A percentile compares a stretch with the other conserved stretches of the same genome.
Conservation (phyloP, 2,113 vertebrate species). For the Chloropsis cyanopogon region DNA sequence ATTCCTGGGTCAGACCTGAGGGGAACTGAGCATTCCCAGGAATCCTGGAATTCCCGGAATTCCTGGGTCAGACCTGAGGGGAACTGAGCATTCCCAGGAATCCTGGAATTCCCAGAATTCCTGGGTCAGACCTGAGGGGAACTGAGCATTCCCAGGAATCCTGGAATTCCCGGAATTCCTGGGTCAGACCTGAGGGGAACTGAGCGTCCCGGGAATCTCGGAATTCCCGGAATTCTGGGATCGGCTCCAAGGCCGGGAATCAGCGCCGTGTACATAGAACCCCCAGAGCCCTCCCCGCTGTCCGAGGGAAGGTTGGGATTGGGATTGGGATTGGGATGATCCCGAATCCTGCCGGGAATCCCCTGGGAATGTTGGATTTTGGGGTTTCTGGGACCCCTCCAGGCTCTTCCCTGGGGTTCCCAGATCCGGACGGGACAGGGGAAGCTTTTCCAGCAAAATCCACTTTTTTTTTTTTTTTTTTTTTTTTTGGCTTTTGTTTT, state of each 20-base stretch:
- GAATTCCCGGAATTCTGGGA: not conserved
- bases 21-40: not conserved
- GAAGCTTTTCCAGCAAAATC: not conserved
- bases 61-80: too few species aligned
- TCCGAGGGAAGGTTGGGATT: not conserved
- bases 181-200: not conserved
- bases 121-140: not conserved
- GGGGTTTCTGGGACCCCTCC: too few species aligned
- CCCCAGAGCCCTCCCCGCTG: not conserved
- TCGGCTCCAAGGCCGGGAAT: not conserved
- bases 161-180: fast-evolving
- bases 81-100: not conserved
- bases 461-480: not conserved
- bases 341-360: not conserved
- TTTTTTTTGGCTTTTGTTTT: not conserved
- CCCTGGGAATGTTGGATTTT: not conserved
- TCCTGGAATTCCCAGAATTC: not conserved
- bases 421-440: fast-evolving
- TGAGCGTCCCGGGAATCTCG: fast-evolving
- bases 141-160: not conserved
- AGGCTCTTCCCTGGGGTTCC: not conserved
- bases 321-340: not conserved
- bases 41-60: not conserved
- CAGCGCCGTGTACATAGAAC: not conserved
- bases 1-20: too few species aligned